A percentile compares a stretch with the other conserved stretches of the same genome.
These are phyloP conservation scores for Chloebia gouldiae DNA, from an alignment of 2,113 vertebrate species.

Conservation along the genomic window DNA sequence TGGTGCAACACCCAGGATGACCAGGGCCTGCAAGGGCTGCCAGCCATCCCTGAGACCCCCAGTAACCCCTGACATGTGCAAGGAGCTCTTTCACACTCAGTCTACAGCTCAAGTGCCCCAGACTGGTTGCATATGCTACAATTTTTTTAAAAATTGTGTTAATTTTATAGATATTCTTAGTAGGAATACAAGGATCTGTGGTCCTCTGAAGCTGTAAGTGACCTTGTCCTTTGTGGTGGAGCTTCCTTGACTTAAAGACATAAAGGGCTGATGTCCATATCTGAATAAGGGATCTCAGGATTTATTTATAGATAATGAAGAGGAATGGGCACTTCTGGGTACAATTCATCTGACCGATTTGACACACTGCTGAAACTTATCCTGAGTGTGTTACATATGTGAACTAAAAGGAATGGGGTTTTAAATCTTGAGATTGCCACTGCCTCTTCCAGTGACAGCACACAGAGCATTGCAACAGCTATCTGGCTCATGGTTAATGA, in stretches of 20 bases:
- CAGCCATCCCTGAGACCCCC: neutral
- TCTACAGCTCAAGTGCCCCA: neutral
- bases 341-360: neutral
- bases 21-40: neutral
- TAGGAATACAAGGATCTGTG: neutral
- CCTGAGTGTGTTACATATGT: neutral
- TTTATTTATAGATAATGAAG: neutral
- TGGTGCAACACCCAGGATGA: accelerated
- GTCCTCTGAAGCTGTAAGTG: neutral
- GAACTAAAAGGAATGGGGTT: neutral
- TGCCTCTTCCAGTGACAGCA: neutral
- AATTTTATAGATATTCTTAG: neutral
- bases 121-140: neutral
- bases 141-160: too few species aligned
- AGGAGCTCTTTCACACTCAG: neutral
- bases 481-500: neutral
- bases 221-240: neutral
- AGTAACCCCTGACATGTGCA: too few species aligned
- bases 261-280: neutral
- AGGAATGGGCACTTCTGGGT: neutral
- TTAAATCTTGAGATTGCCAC: neutral
- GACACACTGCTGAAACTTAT: neutral
- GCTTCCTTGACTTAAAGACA: neutral
- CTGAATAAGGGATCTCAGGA: neutral
- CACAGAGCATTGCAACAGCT: neutral